A percentile compares a stretch with the other conserved stretches of the same genome.
phyloP scores from a whole-genome alignment of 2,113 vertebrate species.

The Percina caprodes region DNA sequence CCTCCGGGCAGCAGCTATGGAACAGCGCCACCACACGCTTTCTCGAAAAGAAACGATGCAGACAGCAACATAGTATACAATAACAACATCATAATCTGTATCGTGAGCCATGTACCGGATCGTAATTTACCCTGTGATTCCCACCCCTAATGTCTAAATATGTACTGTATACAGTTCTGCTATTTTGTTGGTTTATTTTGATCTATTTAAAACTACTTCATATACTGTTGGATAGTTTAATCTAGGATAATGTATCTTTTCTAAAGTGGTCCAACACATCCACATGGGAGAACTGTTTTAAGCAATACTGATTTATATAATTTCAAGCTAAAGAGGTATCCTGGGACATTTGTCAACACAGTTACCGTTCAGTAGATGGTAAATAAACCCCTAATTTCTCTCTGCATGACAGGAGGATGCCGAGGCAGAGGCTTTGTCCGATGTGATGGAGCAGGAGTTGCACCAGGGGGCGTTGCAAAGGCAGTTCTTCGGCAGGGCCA shows the following conservation, averaged over 20 bases:
- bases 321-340: not conserved
- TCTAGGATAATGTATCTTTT: not conserved
- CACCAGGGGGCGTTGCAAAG: conserved; percentile 82
- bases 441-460: conserved; percentile 78
- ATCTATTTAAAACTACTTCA: not conserved
- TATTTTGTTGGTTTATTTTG: not conserved
- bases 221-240: not conserved
- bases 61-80: too few species aligned
- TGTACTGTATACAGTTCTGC: not conserved
- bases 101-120: too few species aligned
- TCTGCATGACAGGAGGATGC: conserved; percentile 57
- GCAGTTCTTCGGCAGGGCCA: conserved; percentile 80
- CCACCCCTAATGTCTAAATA: not conserved
- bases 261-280: not conserved
- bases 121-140: too few species aligned
- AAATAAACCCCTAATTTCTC: not conserved
- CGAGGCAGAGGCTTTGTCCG: conserved; percentile 49
- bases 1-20: too few species aligned
- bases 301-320: not conserved
- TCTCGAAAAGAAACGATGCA: too few species aligned
- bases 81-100: too few species aligned
- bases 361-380: not conserved
- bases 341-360: not conserved
- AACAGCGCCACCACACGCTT: too few species aligned
- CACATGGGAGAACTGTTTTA: too few species aligned